Base-by-base conservation (phyloP, 2,113 vertebrate species). In the Alosa alosa region DNA sequence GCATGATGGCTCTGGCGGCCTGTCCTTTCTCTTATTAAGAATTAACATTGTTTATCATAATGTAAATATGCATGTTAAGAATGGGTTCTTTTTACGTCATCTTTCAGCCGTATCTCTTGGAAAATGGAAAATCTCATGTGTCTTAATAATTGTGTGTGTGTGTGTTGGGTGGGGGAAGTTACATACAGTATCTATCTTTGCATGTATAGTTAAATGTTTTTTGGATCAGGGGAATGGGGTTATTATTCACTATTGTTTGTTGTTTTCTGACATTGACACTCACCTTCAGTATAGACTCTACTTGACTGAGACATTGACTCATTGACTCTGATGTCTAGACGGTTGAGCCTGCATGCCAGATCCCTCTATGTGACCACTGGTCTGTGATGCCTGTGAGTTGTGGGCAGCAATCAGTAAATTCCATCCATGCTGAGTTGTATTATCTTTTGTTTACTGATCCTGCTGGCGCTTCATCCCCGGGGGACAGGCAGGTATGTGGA, bases 401-500 rank as follows among this genome's bases (percentile, higher is more conserved):
- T 78, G 11, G 31, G 72, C 31, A 78, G 31, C 36, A 17, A 36
- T 39, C 25, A 36, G 36, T 17, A 36, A 18, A 39, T 36, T 17
- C 72, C 72, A 13, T 78, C 72, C 72, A 3, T 36, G 72, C 72
- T 78, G 72, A 41, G 72, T 78, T 36, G 39, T 39, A 36, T 78
- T 36, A 78, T 78, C 72, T 78, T 52, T 78, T 78, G 72, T 78
- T 78, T 78, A 78, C 72, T 5, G 4, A 13, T 78, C 72, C 72
- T 78, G 72, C 72, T 10, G 31, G 72, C 10, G 2, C 15, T 36
- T 4, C 39, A 36, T 36, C 9, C 72, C 72, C 31, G 3, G 72
- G 31, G 31, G 72, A 78, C 36, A 15, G 72, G 72, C 72, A 41
- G 72, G 72, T 78, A 78, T 5, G 72, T 15, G 36, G 72, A 78